Conservation (phyloP, 2,113 vertebrate genomes). For the Harpagus bidentatus region DNA sequence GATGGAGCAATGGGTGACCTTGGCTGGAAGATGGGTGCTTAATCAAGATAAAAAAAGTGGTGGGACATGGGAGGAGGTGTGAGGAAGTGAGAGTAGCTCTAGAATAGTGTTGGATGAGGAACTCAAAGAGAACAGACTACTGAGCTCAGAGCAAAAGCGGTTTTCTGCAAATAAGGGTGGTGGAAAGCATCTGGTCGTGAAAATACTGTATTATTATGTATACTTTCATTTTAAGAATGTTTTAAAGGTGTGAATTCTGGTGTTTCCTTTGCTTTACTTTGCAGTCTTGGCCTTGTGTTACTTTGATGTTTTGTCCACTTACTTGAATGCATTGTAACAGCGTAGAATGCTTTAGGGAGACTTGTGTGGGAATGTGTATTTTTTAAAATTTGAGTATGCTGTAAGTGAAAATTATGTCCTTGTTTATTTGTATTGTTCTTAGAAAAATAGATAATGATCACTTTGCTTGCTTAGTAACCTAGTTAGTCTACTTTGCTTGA, state of each 20-base stretch:
- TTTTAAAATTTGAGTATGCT: not conserved
- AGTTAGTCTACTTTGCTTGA: not conserved
- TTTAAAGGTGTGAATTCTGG: not conserved
- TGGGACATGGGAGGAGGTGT: fast-evolving
- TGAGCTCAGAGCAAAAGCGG: not conserved
- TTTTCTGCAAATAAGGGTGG: not conserved
- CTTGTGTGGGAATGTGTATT: not conserved
- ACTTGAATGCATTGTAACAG: not conserved
- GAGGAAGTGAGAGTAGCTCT: not conserved
- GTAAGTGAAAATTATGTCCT: not conserved
- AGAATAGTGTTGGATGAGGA: not conserved
- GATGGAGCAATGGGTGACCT: not conserved
- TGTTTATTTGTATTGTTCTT: not conserved
- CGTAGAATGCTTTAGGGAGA: not conserved
- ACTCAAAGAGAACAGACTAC: not conserved
- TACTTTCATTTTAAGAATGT: not conserved
- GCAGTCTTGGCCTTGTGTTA: not conserved
- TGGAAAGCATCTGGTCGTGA: not conserved
- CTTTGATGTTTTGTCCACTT: not conserved
- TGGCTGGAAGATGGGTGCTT: not conserved
- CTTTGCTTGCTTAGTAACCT: not conserved
- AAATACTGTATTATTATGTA: not conserved
- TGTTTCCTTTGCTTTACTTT: not conserved
- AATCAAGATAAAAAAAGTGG: not conserved
- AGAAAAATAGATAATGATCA: not conserved